Conservation (phyloP, 2,888 invertebrate species). For the Tipula helvola region DNA sequence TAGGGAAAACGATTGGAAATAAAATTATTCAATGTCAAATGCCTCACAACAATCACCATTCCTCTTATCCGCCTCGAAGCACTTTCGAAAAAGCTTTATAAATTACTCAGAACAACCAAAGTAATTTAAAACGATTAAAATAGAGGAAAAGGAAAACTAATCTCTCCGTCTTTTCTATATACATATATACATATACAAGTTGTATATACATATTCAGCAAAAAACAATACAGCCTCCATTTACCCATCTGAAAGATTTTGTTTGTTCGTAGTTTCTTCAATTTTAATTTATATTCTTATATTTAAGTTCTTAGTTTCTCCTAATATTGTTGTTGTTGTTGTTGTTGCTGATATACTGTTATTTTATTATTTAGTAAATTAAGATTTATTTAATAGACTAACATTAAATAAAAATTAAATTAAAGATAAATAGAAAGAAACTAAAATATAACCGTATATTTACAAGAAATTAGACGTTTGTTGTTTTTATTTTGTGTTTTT, state of each 20-base stretch:
- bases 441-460: background rate
- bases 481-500: background rate
- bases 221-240: background rate
- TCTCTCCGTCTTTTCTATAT: background rate
- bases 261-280: background rate
- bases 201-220: background rate
- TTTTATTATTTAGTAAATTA: background rate
- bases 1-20: background rate
- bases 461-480: background rate
- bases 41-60: background rate
- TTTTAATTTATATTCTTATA: background rate
- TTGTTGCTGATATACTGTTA: background rate
- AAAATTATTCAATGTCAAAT: background rate
- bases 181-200: background rate
- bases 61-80: background rate
- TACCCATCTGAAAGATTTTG: background rate
- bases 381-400: slow-evolving; percentile 4
- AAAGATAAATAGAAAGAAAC: background rate
- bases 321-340: background rate
- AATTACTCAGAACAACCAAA: background rate
- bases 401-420: slow-evolving; percentile 4
- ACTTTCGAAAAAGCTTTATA: background rate
- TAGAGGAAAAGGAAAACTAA: background rate
- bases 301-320: background rate
- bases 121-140: background rate